phyloP scores from a whole-genome alignment of 1,140 invertebrate species.

The Olivierus martensii region DNA sequence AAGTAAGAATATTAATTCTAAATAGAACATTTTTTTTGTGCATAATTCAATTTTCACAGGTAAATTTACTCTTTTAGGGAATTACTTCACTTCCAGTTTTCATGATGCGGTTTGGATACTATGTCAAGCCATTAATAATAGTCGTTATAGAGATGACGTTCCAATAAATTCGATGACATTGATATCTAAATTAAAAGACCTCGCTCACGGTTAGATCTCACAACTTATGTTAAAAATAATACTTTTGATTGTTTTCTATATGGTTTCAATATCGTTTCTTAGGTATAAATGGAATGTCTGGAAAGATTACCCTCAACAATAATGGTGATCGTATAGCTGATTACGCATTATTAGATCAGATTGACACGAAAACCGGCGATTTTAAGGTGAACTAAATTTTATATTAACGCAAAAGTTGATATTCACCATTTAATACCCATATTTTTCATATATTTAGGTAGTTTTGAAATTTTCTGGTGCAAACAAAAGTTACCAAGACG shows the following conservation, averaged over 20 bases:
- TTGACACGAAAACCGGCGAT: slow-evolving; percentile 62
- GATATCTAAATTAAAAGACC: too few species aligned
- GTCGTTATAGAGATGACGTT: too few species aligned
- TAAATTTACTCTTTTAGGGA: too few species aligned
- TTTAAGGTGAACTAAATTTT: slow-evolving; percentile 47
- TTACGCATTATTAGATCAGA: slow-evolving; percentile 58
- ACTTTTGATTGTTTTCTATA: too few species aligned
- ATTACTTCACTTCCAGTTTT: slow-evolving; percentile 17
- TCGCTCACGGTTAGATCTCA: not conserved
- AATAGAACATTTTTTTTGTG: not conserved
- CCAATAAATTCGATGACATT: too few species aligned
- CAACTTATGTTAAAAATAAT: too few species aligned
- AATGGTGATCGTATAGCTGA: slow-evolving; percentile 73
- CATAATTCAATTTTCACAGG: not conserved
- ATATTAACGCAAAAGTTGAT: too few species aligned
- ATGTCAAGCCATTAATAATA: slow-evolving; percentile 9
- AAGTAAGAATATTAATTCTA: slow-evolving; percentile 8
- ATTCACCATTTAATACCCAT: too few species aligned
- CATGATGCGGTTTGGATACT: slow-evolving; percentile 15
- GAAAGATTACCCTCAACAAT: slow-evolving; percentile 65
- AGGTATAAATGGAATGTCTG: slow-evolving; percentile 48
- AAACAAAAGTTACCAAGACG: slow-evolving; percentile 49
- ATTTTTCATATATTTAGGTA: too few species aligned
- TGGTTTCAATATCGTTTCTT: not conserved
- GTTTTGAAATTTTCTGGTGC: slow-evolving; percentile 49